Evolutionary conservation across 2,113 vertebrate species (phyloP).

Genomic region (Rhinolophus ferrumequinum): DNA sequence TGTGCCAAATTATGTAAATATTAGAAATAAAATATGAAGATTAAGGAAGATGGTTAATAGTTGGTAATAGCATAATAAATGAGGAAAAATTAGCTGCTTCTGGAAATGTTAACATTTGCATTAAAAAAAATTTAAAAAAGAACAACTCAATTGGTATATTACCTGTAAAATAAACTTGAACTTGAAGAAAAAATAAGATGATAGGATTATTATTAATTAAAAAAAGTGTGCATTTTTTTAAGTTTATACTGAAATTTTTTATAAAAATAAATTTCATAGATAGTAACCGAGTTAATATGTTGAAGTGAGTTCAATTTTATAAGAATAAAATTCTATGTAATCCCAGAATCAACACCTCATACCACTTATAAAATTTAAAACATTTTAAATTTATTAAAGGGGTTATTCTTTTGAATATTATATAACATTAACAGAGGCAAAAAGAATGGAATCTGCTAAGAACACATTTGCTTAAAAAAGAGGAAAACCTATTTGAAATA

Average conservation of each 20-base stretch:
- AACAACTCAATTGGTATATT: neutral
- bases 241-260: neutral
- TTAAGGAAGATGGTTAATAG: neutral
- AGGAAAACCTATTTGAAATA: neutral
- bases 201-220: neutral
- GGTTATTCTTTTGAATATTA: neutral
- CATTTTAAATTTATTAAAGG: neutral
- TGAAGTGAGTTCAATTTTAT: neutral
- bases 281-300: neutral
- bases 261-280: neutral
- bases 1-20: neutral
- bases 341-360: neutral
- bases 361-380: neutral
- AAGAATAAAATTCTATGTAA: neutral
- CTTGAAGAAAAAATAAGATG: neutral
- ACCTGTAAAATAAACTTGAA: neutral
- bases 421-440: neutral
- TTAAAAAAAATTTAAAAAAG: neutral
- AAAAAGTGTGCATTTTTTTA: neutral
- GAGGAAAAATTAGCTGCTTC: neutral
- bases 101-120: neutral
- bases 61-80: neutral
- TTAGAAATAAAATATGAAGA: neutral
- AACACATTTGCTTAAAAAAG: neutral
- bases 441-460: neutral